These are phyloP conservation scores for Virgularia gustaviana DNA, from an alignment of 92 coral and sea anemone genomes.

Conservation along the genomic window DNA sequence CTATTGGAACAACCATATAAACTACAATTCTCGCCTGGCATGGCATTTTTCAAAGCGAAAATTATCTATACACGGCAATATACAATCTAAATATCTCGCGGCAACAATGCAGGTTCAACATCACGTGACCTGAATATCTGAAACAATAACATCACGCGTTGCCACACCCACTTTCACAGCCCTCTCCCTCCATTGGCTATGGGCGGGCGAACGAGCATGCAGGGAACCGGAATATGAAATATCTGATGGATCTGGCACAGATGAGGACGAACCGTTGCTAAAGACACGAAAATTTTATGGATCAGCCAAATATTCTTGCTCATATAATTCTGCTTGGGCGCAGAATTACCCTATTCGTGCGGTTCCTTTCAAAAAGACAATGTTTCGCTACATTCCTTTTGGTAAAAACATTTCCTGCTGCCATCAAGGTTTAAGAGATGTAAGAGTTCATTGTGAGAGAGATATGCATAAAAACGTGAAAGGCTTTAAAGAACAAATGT, in stretches of 20 bases:
- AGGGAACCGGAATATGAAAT: conserved; percentile 10
- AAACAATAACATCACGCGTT: neutral
- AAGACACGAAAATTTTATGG: conserved; percentile 8
- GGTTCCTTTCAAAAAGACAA: conserved; percentile 6
- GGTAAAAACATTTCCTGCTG: too few relatives aligned
- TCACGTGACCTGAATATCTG: neutral
- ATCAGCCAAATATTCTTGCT: conserved; percentile 14
- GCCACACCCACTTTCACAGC: conserved; percentile 17
- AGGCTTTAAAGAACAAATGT: conserved; percentile 2
- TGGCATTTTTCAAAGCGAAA: neutral
- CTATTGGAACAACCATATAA: conserved; percentile 1
- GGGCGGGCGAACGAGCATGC: conserved; percentile 10
- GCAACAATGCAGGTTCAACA: neutral
- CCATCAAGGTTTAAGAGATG: neutral
- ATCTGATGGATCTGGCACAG: conserved; percentile 10
- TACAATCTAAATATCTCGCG: neutral
- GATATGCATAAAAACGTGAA: conserved; percentile 30
- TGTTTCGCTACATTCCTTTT: too few relatives aligned
- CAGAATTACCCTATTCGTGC: conserved; percentile 14
- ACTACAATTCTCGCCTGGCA: neutral
- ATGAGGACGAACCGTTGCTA: conserved; percentile 5
- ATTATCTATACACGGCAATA: neutral
- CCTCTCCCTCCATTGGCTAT: neutral
- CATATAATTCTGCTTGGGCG: conserved; percentile 12
- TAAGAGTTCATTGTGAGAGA: conserved; percentile 44